Base-by-base conservation (phyloP, 2,888 invertebrate genomes). In the Papilio gigon region DNA sequence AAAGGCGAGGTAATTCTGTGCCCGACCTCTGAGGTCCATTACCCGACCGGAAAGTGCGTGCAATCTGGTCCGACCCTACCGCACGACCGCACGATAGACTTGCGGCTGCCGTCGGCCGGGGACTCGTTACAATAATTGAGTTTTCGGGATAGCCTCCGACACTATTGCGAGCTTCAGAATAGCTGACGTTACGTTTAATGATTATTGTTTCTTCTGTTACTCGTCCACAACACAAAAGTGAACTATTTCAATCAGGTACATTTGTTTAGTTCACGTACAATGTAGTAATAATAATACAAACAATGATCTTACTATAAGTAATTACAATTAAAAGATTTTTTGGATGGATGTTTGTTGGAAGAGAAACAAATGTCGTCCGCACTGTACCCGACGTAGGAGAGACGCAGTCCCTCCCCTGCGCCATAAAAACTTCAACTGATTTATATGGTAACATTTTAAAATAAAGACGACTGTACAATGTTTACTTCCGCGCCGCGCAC, bases 51-150 rank as follows among this genome's bases (percentile, higher is more conserved):
- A 42, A 58, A 65, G 37, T 56, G 65, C 33, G 42, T 40, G 53
- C 58, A 58, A 58, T 65, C 63, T 35, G 25, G 27, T 30, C 22
- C n/a, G 44, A 22, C 44, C 42, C 42, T 2, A 44, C 44, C 44
- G 33, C 11, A n/a, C 4, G 50, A 63, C 63, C 65, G 66, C 59
- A 59, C 42, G 53, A 62, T 61, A 50, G 50, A 47, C 27, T 65
- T 42, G 53, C 62, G 40, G 66, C 60, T 25, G 12, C 37, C 17
- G 33, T 42, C 42, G 40, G 30, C 17, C 47, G 59, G 67, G 58
- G 62, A 56, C 53, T 30, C 64, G 66, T 71, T 70, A 60, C 59
- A 25, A 67, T 72, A 71, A 72, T 72, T 70, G 71, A 71, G 68
- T 72, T 67, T 67, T 68, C 44, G 50, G 58, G 60, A 68, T 56